Conservation (phyloP, 2,113 vertebrate genomes). For the Oryzias javanicus region DNA sequence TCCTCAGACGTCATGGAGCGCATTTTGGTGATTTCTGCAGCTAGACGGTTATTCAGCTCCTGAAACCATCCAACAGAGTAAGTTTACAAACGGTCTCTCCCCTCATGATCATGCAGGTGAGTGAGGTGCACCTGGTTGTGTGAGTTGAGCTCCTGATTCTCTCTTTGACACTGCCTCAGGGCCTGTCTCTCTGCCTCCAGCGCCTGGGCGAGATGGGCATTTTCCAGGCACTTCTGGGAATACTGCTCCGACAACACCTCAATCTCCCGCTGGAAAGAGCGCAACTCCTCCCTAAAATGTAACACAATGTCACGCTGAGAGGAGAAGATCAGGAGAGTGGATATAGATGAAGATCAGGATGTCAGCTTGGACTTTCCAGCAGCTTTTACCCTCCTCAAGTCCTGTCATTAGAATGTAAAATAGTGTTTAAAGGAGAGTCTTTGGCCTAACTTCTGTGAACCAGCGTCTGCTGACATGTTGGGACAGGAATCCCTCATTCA, state of each 20-base stretch:
- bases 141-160: slow-evolving; percentile 84
- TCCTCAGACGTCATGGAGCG: slow-evolving; percentile 79
- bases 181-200: slow-evolving; percentile 83
- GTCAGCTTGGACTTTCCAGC: too few relatives aligned
- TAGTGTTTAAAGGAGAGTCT: too few relatives aligned
- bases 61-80: slow-evolving; percentile 24
- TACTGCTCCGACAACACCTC: slow-evolving; percentile 84
- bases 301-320: slow-evolving; percentile 16
- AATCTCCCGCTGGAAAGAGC: slow-evolving; percentile 81
- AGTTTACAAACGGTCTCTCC: background rate
- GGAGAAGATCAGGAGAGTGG: background rate
- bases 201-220: slow-evolving; percentile 82
- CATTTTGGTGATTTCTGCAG: slow-evolving; percentile 82
- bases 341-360: too few relatives aligned
- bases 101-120: background rate
- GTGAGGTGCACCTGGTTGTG: slow-evolving; percentile 78
- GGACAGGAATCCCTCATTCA: too few relatives aligned
- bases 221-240: slow-evolving; percentile 84
- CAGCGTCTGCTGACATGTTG: too few relatives aligned
- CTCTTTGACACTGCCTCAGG: slow-evolving; percentile 81
- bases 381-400: too few relatives aligned
- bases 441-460: too few relatives aligned
- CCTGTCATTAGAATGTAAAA: too few relatives aligned
- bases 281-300: slow-evolving; percentile 78
- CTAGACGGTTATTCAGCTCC: slow-evolving; percentile 83